Base-by-base conservation (phyloP, 1,140 invertebrate genomes). In the Ericerus pela region DNA sequence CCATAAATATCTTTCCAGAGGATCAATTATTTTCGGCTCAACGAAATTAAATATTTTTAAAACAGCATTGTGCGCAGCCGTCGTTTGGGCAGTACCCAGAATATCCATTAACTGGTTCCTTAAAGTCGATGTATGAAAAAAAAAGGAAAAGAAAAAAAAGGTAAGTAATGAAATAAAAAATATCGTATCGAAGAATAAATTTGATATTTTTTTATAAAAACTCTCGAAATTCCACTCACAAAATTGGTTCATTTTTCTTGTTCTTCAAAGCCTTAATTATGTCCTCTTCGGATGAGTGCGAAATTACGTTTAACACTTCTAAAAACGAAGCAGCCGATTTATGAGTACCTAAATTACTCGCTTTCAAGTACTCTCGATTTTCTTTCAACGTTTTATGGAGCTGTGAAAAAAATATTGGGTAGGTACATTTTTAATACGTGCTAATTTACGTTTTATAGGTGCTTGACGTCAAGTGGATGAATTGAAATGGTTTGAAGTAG, bases 1-100 rank as follows among this genome's bases (percentile, higher is more conserved):
- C 74, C 85, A 80, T 1, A 88, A 68, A 66, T 87, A 88, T 56
- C 83, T 71, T 62, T 88, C 85, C 3, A 75, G 74, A 14, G 76
- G 66, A 55, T 82, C 77, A 22, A 72, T 61, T 56, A 75, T 66
- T 1, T 76, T 74, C 1, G 69, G 68, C 2, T 72, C 68, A 55
- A 79, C 75, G 33, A 80, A 76, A 53, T 76, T 74, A 1, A 85
- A 69, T 30, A 74, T 65, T 47, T 78, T 76, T 68, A 81, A 78
- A 12, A 78, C 81, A 31, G 79, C 80, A 63, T 79, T 73, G 62
- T 87, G 80, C 0, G 80, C 72, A 4, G 74, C 73, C 11, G 69
- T 58, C 0, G 82, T 85, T 62, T 84, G 80, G 0, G 78, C 73
- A 1, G 80, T 79, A 1, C 82, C 84, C 14, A 82, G 64, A 1